Evolutionary conservation across 2,797 vertebrate species (phyloP), one percentile per base, ranked within the genome.

Genomic region (Gallinago nigripennis): DNA sequence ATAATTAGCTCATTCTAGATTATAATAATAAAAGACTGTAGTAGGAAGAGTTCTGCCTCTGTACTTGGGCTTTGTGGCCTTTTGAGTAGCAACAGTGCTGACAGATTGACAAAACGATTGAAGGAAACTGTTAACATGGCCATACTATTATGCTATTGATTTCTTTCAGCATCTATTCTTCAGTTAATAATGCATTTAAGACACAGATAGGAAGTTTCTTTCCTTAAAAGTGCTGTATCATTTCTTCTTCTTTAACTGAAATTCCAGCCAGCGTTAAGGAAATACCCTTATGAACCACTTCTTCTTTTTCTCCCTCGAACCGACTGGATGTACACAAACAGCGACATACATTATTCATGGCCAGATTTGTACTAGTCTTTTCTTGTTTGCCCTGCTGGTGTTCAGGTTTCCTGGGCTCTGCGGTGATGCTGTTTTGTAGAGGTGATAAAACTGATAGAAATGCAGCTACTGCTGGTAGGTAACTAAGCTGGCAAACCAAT

Each of bases 171-270:
- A 46, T 66, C 48, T 50, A 17, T 92, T 95, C 65, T 96, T 96
- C 92, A 78, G 85, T 82, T 95, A 87, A 76, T 77, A 88, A 68
- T 39, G 23, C 61, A 66, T 89, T 96, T 96, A 75, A 94, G 88
- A 95, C 50, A 92, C 60, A 96, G 87, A 94, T 78, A 96, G 92
- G 83, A 97, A 95, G 84, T 96, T 90, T 69, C 51, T 96, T 97
- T 97, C 93, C 76, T 95, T 95, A 97, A 98, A 99, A 98, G 97
- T 98, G 98, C 98, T 98, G 97, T 98, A 98, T 98, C 94, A 98
- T 98, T 98, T 98, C 98, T 99, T 99, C 98, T 98, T 98, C 86
- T 97, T 96, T 97, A 96, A 96, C 96, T 90, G 97, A 96, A 97
- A 97, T 98, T 98, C 96, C 96, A 97, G 65, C 41, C 89, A 93